phyloP scores from a whole-genome alignment of 2,113 vertebrate species.

The Atlantisia rogersi region DNA sequence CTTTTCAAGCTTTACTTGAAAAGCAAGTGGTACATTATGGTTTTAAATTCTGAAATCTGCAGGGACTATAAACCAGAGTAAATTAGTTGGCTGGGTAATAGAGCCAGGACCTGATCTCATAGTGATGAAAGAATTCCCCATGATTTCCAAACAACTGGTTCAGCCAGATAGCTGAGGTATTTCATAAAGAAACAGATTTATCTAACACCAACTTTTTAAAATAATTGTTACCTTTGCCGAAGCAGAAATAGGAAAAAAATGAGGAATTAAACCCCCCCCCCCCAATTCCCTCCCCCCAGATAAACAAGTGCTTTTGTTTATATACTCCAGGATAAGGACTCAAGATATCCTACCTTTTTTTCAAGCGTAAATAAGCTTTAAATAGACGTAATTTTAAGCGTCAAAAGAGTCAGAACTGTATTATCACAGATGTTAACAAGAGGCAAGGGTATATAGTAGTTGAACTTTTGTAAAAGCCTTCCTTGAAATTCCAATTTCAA shows the following conservation, averaged over 20 bases:
- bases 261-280: no score
- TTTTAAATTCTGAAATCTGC: conserved; percentile 41
- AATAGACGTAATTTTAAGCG: not conserved
- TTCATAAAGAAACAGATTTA: not conserved
- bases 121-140: conserved; percentile 16
- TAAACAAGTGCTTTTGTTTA: not conserved
- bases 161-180: not conserved
- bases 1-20: conserved; percentile 35
- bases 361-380: not conserved
- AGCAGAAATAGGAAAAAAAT: not conserved
- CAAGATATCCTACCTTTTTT: not conserved
- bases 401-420: not conserved
- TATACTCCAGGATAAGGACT: not conserved
- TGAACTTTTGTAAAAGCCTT: not conserved
- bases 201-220: not conserved
- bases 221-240: not conserved
- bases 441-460: not conserved
- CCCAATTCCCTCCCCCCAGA: no score
- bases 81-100: conserved; percentile 45
- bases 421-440: not conserved
- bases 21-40: conserved; percentile 33
- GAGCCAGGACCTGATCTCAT: not conserved
- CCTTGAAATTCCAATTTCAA: not conserved
- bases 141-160: not conserved
- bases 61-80: conserved; percentile 4